Evolutionary conservation across 2,888 invertebrate genomes (phyloP), one percentile per base, ranked within the genome.

Genomic region (Cynaeus angustus): DNA sequence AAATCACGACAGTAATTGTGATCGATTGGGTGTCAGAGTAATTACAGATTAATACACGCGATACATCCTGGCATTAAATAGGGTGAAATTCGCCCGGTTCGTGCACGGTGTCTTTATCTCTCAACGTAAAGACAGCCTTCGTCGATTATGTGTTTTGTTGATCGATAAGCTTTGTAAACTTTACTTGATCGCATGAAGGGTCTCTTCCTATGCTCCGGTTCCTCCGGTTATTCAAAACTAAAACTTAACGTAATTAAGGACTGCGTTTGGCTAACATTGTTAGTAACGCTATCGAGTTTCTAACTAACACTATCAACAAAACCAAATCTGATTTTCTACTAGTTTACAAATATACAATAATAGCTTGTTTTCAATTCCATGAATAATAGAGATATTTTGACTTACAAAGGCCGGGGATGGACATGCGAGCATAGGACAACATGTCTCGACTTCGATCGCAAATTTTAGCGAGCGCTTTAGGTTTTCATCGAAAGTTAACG

Each of bases 241-340:
- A 61, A 61, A 61, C 61, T 61, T 61, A 61, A 61, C 61, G 61
- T 50, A 61, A 61, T 61, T 61, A 48, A 37, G 59, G 59, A 12
- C 28, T 59, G 43, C 59, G 59, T 59, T 59, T 46, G 45, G 61
- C 61, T 61, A 61, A 61, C 50, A 61, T 48, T 61, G 61, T 61
- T 61, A 61, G 46, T 38, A 21, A 61, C 50, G 48, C 37, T 61
- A 61, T 61, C 48, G 16, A 61, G 61, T 61, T 61, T 61, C 61
- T 37, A 38, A 37, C 61, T 33, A 59, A 59, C 59, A 26, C 33
- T 46, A 56, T 59, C 45, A 59, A 46, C 59, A 28, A 46, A 46
- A 59, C 38, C 61, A 38, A 61, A 61, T 61, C 61, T 21, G 14
- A 59, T 46, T 59, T 46, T 8, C 9, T 21, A 16, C 43, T 16